A percentile compares a stretch with the other conserved stretches of the same genome.
Evolutionary conservation across 2,797 vertebrate genomes (phyloP).

Genomic region (Scarus forsteni): DNA sequence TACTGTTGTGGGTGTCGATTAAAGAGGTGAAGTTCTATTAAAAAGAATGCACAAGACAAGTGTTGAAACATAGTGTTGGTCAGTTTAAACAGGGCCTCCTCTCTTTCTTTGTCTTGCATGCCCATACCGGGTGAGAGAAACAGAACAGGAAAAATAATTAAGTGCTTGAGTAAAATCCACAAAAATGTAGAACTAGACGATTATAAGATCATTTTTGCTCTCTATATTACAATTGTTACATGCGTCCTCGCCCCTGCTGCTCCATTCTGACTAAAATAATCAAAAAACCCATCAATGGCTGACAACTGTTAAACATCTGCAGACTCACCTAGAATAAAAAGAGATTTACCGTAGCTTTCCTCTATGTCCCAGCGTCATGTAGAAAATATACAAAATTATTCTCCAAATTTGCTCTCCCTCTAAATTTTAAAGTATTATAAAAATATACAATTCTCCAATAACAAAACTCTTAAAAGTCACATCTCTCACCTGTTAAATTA

Average conservation of each 20-base stretch:
- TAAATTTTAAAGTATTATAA: slow-evolving; percentile 86
- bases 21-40: slow-evolving; percentile 24
- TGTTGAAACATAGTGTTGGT: slow-evolving; percentile 49
- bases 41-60: slow-evolving; percentile 36
- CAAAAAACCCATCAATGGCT: slow-evolving; percentile 69
- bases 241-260: slow-evolving; percentile 64
- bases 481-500: slow-evolving; percentile 80
- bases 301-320: slow-evolving; percentile 67
- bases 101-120: slow-evolving; percentile 49
- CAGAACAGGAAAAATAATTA: slow-evolving; percentile 68
- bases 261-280: slow-evolving; percentile 59
- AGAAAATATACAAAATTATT: slow-evolving; percentile 89
- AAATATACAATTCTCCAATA: slow-evolving; percentile 90
- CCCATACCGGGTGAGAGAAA: slow-evolving; percentile 67
- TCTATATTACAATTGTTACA: slow-evolving; percentile 84
- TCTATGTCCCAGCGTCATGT: slow-evolving; percentile 70
- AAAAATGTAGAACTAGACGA: slow-evolving; percentile 78
- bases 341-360: slow-evolving; percentile 69
- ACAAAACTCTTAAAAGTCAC: slow-evolving; percentile 86
- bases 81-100: slow-evolving; percentile 52
- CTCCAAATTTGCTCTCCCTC: slow-evolving; percentile 82
- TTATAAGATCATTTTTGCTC: slow-evolving; percentile 80
- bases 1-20: slow-evolving; percentile 12
- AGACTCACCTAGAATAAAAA: slow-evolving; percentile 74
- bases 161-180: slow-evolving; percentile 84